A percentile compares a stretch with the other conserved stretches of the same genome.
These are phyloP conservation scores for Pedetes capensis DNA, from an alignment of 2,113 vertebrate genomes.

Conservation along the genomic window DNA sequence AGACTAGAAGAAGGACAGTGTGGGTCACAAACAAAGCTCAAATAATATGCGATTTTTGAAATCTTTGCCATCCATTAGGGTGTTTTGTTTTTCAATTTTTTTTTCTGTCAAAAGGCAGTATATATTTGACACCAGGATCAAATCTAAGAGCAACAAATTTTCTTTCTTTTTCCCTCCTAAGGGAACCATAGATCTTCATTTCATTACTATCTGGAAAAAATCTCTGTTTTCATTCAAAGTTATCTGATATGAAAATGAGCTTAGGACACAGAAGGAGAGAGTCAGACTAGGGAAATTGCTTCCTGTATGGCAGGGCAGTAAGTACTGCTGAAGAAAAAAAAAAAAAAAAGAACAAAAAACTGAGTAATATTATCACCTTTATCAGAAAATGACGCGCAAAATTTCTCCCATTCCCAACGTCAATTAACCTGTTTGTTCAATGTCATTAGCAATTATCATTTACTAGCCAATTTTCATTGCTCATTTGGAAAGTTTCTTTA, in stretches of 20 bases:
- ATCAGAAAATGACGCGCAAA: conserved; percentile 63
- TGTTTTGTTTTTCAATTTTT: background rate
- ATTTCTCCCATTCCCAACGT: conserved; percentile 53
- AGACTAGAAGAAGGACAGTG: background rate
- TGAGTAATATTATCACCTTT: conserved; percentile 57
- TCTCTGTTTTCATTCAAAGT: conserved; percentile 10
- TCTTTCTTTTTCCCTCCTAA: background rate
- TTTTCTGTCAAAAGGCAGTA: background rate
- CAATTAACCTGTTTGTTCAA: conserved; percentile 69
- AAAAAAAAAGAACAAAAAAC: background rate
- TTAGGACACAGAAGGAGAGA: background rate
- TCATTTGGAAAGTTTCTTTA: conserved; percentile 56
- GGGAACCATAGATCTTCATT: background rate
- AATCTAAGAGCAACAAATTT: background rate
- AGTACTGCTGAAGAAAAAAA: background rate
- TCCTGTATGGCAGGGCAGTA: conserved; percentile 23
- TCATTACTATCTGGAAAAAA: background rate
- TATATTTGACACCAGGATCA: background rate
- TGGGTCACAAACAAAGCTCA: background rate
- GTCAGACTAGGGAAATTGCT: conserved; percentile 28
- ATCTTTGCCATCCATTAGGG: background rate
- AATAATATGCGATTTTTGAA: background rate
- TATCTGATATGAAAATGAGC: conserved; percentile 54
- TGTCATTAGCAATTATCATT: conserved; percentile 63
- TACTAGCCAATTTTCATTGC: conserved; percentile 39